Evolutionary conservation across 2,888 invertebrate genomes (phyloP).

Genomic region (Resseliella maxima): DNA sequence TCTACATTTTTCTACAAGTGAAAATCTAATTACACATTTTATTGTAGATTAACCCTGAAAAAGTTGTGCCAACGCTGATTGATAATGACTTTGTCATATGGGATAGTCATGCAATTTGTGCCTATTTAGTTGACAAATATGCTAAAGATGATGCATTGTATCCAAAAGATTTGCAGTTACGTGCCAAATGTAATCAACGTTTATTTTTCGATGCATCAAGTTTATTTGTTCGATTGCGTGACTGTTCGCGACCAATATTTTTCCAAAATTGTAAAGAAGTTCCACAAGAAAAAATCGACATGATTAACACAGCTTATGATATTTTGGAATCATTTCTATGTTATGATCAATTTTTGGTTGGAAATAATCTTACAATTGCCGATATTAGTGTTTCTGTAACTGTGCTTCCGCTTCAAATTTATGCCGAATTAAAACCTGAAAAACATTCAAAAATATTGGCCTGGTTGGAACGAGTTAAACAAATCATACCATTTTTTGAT

Average conservation of each 20-base stretch:
- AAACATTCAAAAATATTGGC: conserved; percentile 68
- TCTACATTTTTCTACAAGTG: not conserved
- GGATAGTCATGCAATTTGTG: conserved; percentile 65
- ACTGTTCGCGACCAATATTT: conserved; percentile 60
- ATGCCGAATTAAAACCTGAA: conserved; percentile 68
- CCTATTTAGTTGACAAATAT: conserved; percentile 64
- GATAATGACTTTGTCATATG: conserved; percentile 63
- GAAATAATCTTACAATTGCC: conserved; percentile 67
- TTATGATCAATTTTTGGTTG: conserved; percentile 67
- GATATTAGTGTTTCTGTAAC: conserved; percentile 69
- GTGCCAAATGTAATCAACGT: conserved; percentile 65
- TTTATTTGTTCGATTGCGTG: conserved; percentile 63
- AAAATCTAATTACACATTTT: too few relatives aligned
- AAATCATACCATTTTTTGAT: conserved; percentile 58
- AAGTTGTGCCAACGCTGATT: conserved; percentile 63
- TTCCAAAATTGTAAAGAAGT: conserved; percentile 63
- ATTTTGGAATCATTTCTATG: conserved; percentile 68
- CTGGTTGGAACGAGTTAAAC: conserved; percentile 65
- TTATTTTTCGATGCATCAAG: conserved; percentile 65
- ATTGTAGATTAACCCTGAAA: conserved; percentile 63
- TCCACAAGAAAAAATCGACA: conserved; percentile 68
- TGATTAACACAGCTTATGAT: conserved; percentile 65
- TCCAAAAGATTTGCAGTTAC: conserved; percentile 63
- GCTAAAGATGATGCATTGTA: conserved; percentile 64
- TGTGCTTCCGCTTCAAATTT: conserved; percentile 67